These are phyloP conservation scores for Agonopterix arenella DNA, from an alignment of 2,888 invertebrate species.

Conservation along the genomic window DNA sequence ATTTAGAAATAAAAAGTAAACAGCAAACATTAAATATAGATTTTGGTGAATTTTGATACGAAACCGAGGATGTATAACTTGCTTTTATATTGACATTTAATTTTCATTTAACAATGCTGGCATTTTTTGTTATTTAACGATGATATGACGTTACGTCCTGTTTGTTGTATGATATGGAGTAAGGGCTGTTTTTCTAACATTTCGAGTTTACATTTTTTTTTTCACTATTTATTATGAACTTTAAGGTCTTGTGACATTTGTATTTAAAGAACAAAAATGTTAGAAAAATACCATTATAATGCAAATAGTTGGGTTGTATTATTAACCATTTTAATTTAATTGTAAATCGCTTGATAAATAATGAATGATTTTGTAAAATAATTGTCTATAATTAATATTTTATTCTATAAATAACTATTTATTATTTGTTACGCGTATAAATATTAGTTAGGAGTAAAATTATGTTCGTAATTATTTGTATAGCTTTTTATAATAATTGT, in stretches of 20 bases:
- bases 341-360: conserved; percentile 39
- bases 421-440: conserved; percentile 48
- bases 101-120: conserved; percentile 1
- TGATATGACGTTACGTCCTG: background rate
- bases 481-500: conserved; percentile 33
- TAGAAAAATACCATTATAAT: conserved; percentile 3
- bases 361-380: conserved; percentile 38
- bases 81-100: background rate
- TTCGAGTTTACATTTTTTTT: too few relatives aligned
- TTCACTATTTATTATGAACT: too few relatives aligned
- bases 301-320: conserved; percentile 25
- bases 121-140: background rate
- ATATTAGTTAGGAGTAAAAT: conserved; percentile 13
- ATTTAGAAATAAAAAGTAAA: too few relatives aligned
- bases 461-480: conserved; percentile 45
- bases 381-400: conserved; percentile 48
- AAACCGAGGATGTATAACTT: background rate
- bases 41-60: too few relatives aligned
- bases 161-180: background rate
- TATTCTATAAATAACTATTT: conserved; percentile 48
- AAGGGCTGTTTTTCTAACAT: too few relatives aligned
- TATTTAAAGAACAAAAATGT: background rate
- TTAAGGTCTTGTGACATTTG: too few relatives aligned
- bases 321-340: conserved; percentile 24
- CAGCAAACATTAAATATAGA: too few relatives aligned